A percentile compares a stretch with the other conserved stretches of the same genome.
Conservation (phyloP, 2,888 invertebrate genomes). For the Zygaena filipendulae region DNA sequence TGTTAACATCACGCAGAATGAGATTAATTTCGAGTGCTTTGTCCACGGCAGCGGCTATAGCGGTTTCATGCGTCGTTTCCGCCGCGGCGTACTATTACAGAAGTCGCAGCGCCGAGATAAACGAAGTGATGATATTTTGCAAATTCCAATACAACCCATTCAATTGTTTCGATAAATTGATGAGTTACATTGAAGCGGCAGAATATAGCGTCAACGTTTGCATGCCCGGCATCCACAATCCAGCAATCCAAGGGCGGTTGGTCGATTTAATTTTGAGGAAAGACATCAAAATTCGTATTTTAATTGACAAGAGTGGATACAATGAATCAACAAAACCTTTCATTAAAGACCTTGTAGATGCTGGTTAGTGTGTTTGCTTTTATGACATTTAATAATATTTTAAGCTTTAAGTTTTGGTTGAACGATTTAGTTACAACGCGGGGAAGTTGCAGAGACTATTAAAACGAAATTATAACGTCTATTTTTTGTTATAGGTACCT, state of each 20-base stretch:
- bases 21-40: conserved; percentile 41
- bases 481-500: too few species aligned
- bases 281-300: conserved; percentile 43
- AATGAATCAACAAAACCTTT: conserved; percentile 48
- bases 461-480: too few species aligned
- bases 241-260: conserved; percentile 51
- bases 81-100: conserved; percentile 54
- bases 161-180: conserved; percentile 54
- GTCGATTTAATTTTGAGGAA: conserved; percentile 41
- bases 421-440: too few species aligned
- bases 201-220: conserved; percentile 45
- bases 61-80: conserved; percentile 48
- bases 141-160: conserved; percentile 54
- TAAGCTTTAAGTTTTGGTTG: too few species aligned
- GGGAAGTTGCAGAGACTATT: too few species aligned
- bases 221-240: conserved; percentile 59
- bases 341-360: conserved; percentile 46
- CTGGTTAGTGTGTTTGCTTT: conserved; percentile 47
- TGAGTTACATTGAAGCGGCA: conserved; percentile 51
- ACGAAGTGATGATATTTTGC: conserved; percentile 63
- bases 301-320: conserved; percentile 48
- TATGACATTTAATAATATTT: conserved; percentile 1
- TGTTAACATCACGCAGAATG: conserved; percentile 50
- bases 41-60: conserved; percentile 48
- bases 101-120: conserved; percentile 40